phyloP scores from a whole-genome alignment of 2,113 vertebrate species.

The Amphiprion ocellaris region DNA sequence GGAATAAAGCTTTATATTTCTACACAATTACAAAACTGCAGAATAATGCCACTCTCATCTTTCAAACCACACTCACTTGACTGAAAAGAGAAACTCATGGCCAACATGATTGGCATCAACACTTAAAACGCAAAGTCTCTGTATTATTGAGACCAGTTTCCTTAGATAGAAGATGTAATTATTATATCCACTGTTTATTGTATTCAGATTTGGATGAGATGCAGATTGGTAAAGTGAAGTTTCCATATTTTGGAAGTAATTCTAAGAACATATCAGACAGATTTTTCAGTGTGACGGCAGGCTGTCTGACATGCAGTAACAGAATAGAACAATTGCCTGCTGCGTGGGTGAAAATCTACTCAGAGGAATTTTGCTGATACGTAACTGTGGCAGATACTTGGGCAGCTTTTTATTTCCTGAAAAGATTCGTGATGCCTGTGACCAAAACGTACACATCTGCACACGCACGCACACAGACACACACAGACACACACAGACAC shows the following conservation, averaged over 20 bases:
- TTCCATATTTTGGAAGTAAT: conserved; percentile 2
- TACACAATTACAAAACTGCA: background rate
- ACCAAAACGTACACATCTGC: conserved; percentile 47
- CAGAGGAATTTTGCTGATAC: conserved; percentile 62
- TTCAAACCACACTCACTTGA: background rate
- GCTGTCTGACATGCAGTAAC: conserved; percentile 39
- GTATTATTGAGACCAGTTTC: background rate
- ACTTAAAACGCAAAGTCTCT: background rate
- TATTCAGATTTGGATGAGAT: background rate
- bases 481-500: conserved; percentile 2
- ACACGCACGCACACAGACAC: background rate
- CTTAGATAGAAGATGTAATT: background rate
- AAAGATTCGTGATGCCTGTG: conserved; percentile 54
- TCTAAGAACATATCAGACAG: conserved; percentile 6
- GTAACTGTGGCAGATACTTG: conserved; percentile 53
- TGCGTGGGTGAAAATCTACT: conserved; percentile 50
- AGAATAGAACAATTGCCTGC: conserved; percentile 41
- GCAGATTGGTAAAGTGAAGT: conserved; percentile 3
- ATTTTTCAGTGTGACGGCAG: conserved; percentile 21
- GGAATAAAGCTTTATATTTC: background rate
- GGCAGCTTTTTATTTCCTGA: conserved; percentile 75
- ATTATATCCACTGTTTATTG: background rate
- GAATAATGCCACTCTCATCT: background rate
- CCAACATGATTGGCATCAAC: too few relatives aligned
- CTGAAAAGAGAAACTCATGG: background rate